Evolutionary conservation across 2,113 vertebrate species (phyloP).

Genomic region (Ameiurus melas): DNA sequence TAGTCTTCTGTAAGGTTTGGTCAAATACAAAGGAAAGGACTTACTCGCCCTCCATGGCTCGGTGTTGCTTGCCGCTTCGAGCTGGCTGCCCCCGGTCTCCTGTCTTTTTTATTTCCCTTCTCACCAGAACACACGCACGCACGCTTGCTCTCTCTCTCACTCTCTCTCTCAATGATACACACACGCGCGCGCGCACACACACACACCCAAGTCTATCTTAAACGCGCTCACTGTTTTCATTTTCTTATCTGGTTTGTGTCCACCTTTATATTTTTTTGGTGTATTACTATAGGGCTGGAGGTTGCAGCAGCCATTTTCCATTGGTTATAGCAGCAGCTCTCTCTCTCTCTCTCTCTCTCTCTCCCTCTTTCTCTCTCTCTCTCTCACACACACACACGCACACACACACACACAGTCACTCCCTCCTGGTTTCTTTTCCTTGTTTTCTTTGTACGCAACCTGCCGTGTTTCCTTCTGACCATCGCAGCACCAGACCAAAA

Average conservation of each 20-base stretch:
- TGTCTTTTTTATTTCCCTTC: conserved; percentile 68
- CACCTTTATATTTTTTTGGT: conserved; percentile 76
- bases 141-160: conserved; percentile 52
- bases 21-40: conserved; percentile 73
- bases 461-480: conserved; percentile 59
- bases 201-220: conserved; percentile 31
- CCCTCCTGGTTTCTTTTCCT: conserved; percentile 65
- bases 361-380: conserved; percentile 18
- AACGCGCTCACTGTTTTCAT: conserved; percentile 64
- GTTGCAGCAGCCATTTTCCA: conserved; percentile 83
- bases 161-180: conserved; percentile 40
- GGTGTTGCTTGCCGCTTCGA: conserved; percentile 69
- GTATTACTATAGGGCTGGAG: conserved; percentile 76
- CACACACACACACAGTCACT: background rate
- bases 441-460: conserved; percentile 62
- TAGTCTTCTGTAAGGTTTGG: conserved; percentile 21
- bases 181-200: conserved; percentile 47
- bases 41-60: conserved; percentile 84
- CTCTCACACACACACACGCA: too few relatives aligned
- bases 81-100: conserved; percentile 72
- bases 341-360: conserved; percentile 37
- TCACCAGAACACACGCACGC: conserved; percentile 64
- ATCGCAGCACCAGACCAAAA: conserved; percentile 42
- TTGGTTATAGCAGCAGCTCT: conserved; percentile 72
- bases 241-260: conserved; percentile 69